Conservation (phyloP, 2,888 invertebrate genomes). For the Diaphora mendica region DNA sequence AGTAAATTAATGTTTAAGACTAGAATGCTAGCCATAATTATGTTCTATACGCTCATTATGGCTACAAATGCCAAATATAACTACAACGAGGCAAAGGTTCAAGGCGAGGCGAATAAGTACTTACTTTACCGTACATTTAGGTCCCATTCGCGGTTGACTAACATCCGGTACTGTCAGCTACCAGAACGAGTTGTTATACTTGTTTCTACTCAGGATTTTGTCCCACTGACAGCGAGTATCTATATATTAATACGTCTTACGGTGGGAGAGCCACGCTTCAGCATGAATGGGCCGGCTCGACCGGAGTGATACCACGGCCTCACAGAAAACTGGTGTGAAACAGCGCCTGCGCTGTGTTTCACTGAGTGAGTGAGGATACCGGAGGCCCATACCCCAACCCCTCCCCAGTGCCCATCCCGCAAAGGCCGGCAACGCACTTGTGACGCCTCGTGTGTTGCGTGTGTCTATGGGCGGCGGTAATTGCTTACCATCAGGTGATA, state of each 20-base stretch:
- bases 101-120: conserved; percentile 4
- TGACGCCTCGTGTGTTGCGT: too few species aligned
- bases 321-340: too few species aligned
- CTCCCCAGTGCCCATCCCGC: too few species aligned
- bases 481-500: too few species aligned
- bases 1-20: not conserved
- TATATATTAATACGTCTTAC: not conserved
- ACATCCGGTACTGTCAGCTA: conserved; percentile 16
- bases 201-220: not conserved
- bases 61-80: conserved; percentile 19
- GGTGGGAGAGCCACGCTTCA: too few species aligned
- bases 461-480: too few species aligned
- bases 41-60: conserved; percentile 2
- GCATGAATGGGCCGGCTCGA: too few species aligned
- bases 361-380: too few species aligned
- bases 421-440: too few species aligned
- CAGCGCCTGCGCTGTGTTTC: too few species aligned
- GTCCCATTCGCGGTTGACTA: conserved; percentile 19
- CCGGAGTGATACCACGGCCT: too few species aligned
- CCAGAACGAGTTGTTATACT: conserved; percentile 7
- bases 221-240: not conserved
- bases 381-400: too few species aligned
- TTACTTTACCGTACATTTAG: conserved; percentile 7
- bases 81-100: conserved; percentile 6
- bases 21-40: not conserved